Evolutionary conservation across 1,140 invertebrate genomes (phyloP).

Genomic region (Microplitis mediator): DNA sequence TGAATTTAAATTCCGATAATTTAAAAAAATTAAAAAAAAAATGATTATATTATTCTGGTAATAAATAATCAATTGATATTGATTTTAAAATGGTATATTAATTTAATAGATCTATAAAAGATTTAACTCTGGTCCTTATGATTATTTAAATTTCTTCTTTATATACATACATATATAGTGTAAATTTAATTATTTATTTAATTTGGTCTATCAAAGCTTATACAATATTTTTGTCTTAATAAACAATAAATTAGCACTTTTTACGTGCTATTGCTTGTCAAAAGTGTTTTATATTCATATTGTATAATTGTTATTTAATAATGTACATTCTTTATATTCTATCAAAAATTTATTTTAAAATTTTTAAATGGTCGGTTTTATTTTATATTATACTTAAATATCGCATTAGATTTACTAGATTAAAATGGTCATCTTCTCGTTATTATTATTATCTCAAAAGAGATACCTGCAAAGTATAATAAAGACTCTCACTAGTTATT

Average conservation of each 20-base stretch:
- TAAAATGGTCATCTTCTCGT: constrained; percentile 6
- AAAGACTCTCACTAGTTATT: neutral
- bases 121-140: neutral
- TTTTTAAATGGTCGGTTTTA: constrained; percentile 28
- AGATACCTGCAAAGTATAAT: neutral
- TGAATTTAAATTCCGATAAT: no score
- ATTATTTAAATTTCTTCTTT: constrained; percentile 11
- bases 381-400: neutral
- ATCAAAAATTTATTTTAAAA: constrained; percentile 29
- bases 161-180: no score
- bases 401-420: neutral
- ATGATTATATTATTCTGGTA: neutral
- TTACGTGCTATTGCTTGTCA: constrained; percentile 5
- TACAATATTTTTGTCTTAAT: constrained; percentile 21
- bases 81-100: no score
- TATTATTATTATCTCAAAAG: neutral
- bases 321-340: constrained; percentile 24
- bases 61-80: neutral
- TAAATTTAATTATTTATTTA: neutral
- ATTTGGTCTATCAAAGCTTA: constrained; percentile 35
- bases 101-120: no score
- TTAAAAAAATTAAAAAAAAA: neutral
- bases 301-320: constrained; percentile 19
- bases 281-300: constrained; percentile 12
- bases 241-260: constrained; percentile 17